A percentile compares a stretch with the other conserved stretches of the same genome.
These are phyloP conservation scores for Scaptomyza tumidula DNA, from an alignment of 2,888 invertebrate genomes.

Conservation along the genomic window DNA sequence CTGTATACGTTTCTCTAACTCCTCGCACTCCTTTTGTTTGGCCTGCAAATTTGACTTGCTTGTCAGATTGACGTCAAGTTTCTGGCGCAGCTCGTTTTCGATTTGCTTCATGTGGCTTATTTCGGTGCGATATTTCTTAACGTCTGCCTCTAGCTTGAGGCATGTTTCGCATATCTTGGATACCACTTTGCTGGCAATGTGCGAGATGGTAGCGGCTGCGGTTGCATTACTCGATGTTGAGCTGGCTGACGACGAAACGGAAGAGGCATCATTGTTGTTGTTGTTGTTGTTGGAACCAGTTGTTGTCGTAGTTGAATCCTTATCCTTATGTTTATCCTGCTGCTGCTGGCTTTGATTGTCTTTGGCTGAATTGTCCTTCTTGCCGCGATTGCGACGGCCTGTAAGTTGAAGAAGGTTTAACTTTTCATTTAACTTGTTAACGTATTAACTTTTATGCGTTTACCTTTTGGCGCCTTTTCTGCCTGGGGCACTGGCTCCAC, in stretches of 20 bases:
- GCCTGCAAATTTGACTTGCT: slow-evolving; percentile 93
- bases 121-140: slow-evolving; percentile 84
- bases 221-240: slow-evolving; percentile 80
- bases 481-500: slow-evolving; percentile 73
- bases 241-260: slow-evolving; percentile 72
- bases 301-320: slow-evolving; percentile 34
- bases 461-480: slow-evolving; percentile 82
- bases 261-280: slow-evolving; percentile 71
- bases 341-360: slow-evolving; percentile 83
- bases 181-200: slow-evolving; percentile 84
- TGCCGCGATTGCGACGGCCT: slow-evolving; percentile 84
- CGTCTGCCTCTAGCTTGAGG: slow-evolving; percentile 83
- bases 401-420: neutral
- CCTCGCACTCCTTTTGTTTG: slow-evolving; percentile 90
- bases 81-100: slow-evolving; percentile 84
- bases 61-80: slow-evolving; percentile 86
- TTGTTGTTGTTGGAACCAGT: slow-evolving; percentile 43
- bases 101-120: slow-evolving; percentile 84
- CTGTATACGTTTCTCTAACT: slow-evolving; percentile 93
- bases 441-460: neutral
- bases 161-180: slow-evolving; percentile 84
- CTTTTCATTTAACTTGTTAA: no score
- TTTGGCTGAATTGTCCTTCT: slow-evolving; percentile 83
- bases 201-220: slow-evolving; percentile 81
- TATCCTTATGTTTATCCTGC: slow-evolving; percentile 62